Base-by-base conservation (phyloP, 2,797 vertebrate genomes). In the Mus minutoides region DNA sequence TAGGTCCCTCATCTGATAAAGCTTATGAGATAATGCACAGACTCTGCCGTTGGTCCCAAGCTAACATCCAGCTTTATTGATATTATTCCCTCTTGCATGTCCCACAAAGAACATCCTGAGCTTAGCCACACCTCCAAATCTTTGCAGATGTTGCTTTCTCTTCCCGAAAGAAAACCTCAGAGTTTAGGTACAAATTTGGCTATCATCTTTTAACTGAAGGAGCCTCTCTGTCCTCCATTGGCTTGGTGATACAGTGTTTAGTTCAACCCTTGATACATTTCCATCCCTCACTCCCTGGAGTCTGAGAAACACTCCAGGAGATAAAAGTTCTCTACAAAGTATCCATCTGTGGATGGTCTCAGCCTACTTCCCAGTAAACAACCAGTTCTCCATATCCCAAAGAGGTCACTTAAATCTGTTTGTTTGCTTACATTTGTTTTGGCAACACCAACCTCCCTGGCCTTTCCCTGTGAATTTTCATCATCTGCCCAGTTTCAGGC, bases 341-440 rank as follows among this genome's bases (percentile, higher is more conserved):
- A 75, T 62, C 58, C 12, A 4, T 80, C 43, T 22, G 0, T 4
- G 52, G 31, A 60, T 49, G 52, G 22, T 64, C 8, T 52, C 6
- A 67, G 17, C 11, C 22, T 19, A 2, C 84, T 87, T 84, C 82
- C 80, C 21, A 79, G 43, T 78, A 90, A 79, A 64, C 29, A 58
- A 12, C 46, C 16, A 67, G 7, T 54, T 88, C 84, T 91, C 60
- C 75, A 10, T 43, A 87, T 34, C 17, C n/a, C 60, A 40, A 73
- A 88, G 75, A 71, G 60, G 82, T 95, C 34, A 84, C 69, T 89
- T 71, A 31, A 75, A 1, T 60, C 80, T 82, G 37, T 6, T 73
- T 85, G 12, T 76, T 29, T n/a, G 31, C 43, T 92, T 64, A 22
- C 37, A 6, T 96, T 91, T 84, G 40, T 88, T 79, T 94, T 71